phyloP scores from a whole-genome alignment of 2,113 vertebrate species.

The Rattus norvegicus region DNA sequence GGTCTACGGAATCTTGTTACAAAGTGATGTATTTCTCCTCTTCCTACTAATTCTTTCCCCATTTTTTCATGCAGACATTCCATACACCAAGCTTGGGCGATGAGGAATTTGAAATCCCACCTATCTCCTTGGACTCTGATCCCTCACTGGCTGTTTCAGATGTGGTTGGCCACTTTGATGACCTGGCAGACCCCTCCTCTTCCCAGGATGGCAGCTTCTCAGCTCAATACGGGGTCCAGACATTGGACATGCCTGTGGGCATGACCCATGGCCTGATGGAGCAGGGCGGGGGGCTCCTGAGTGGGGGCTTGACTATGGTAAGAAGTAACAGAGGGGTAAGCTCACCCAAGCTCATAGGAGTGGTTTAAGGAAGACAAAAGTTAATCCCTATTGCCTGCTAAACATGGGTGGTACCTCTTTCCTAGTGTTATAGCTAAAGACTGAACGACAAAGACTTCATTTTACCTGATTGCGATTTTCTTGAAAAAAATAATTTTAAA shows the following conservation, averaged over 20 bases:
- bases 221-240: conserved; percentile 89
- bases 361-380: conserved; percentile 82
- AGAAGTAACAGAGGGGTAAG: conserved; percentile 54
- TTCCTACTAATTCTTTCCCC: background rate
- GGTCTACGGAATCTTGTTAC: conserved; percentile 15
- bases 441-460: conserved; percentile 44
- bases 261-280: conserved; percentile 89
- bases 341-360: conserved; percentile 59
- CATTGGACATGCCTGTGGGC: conserved; percentile 91
- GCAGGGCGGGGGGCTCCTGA: conserved; percentile 88
- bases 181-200: conserved; percentile 88
- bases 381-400: background rate
- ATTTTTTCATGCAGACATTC: conserved; percentile 88
- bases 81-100: conserved; percentile 95
- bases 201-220: conserved; percentile 87
- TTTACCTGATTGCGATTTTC: conserved; percentile 33
- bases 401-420: conserved; percentile 27
- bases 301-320: conserved; percentile 85
- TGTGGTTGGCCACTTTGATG: conserved; percentile 92
- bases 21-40: conserved; percentile 3
- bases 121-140: conserved; percentile 94
- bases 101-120: conserved; percentile 96
- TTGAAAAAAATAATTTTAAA: conserved; percentile 56
- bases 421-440: conserved; percentile 23
- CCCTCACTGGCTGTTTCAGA: conserved; percentile 92